phyloP scores from a whole-genome alignment of 2,113 vertebrate species.

The Piprites chloris region DNA sequence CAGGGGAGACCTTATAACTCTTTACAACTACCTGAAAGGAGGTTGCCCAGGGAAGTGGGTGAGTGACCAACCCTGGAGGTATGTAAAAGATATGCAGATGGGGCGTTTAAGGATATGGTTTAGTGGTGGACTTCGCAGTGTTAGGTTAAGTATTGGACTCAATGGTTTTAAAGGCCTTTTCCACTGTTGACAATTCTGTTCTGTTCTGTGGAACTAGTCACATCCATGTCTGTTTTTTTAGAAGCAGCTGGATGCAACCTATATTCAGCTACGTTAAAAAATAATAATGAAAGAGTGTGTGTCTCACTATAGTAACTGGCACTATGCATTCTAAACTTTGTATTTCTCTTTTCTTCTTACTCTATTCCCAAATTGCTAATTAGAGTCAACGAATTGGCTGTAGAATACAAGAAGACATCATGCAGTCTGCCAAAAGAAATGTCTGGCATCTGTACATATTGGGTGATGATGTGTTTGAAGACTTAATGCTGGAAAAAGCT shows the following conservation, averaged over 20 bases:
- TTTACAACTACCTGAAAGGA: not conserved
- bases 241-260: not conserved
- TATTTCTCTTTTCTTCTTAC: slow-evolving; percentile 17
- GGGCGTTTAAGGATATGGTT: not conserved
- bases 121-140: not conserved
- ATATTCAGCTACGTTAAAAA: not conserved
- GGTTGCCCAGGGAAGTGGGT: not conserved
- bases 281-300: not conserved
- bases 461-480: not conserved
- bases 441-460: not conserved
- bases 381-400: slow-evolving; percentile 34
- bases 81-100: not conserved
- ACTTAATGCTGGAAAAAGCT: not conserved
- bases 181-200: not conserved
- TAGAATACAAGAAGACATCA: not conserved
- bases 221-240: not conserved
- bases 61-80: not conserved
- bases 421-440: not conserved
- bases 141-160: not conserved
- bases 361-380: slow-evolving; percentile 32
- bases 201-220: not conserved
- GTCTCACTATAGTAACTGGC: not conserved
- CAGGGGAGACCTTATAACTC: not conserved
- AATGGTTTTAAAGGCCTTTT: not conserved
- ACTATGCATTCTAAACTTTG: not conserved